Base-by-base conservation (phyloP, 1,140 invertebrate genomes). In the Orius laevigatus region DNA sequence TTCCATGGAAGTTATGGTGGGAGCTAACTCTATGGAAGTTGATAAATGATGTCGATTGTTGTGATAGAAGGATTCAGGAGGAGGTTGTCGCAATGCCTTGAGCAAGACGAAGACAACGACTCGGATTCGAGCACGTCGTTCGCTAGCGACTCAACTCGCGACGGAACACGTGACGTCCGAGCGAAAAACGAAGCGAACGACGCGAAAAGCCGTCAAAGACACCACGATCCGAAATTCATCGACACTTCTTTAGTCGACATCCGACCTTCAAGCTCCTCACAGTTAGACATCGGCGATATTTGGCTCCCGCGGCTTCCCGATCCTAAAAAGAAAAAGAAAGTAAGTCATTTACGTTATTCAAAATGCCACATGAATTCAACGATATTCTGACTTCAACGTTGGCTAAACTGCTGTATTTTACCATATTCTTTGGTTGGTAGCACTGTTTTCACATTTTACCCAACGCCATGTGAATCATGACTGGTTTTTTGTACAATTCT, bases 211-310 rank as follows among this genome's bases (percentile, higher is more conserved):
- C n/a, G 34, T 12, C 49, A n/a, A n/a, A n/a, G 46, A 3, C 53
- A 46, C 50, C 40, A 19, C 15, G 35, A 34, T 31, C 6, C 34
- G n/a, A 33, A 50, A 53, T 43, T 49, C 45, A 42, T 50, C 48
- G 40, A 31, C 41, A 50, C 49, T n/a, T 31, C 35, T 5, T 32
- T 45, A 3, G 20, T 36, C 11, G 5, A 40, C 10, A 12, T 50
- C 36, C 38, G 51, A 44, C 46, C 43, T 50, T 34, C 38, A 20
- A 35, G 33, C 16, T 14, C 44, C 1, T 32, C 36, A 11, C 32
- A 40, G 9, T 10, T 49, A 8, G 39, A 15, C 38, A 19, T 31
- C 4, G 47, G 47, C 8, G 47, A 49, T 5, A 38, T 49, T 15
- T 49, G 47, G 47, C 11, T 49, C n/a, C 15, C 14, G 36, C 20